Percentiles rank a stretch among this genome's conserved stretches.
These are phyloP conservation scores for Megalops atlanticus DNA, from an alignment of 2,113 vertebrate species.

Conservation along the genomic window DNA sequence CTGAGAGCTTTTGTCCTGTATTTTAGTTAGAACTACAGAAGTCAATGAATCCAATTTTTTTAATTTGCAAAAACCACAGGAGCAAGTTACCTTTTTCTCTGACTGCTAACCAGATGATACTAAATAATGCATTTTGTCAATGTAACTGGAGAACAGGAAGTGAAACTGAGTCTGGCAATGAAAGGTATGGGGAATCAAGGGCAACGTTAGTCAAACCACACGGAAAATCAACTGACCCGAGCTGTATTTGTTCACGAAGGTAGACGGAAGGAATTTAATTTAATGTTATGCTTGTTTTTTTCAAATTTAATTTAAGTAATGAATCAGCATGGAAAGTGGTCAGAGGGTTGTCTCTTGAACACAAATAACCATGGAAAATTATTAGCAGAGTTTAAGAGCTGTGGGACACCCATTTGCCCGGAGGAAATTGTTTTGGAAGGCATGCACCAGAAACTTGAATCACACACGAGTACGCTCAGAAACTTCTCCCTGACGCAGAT, in stretches of 20 bases:
- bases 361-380: not conserved
- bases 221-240: not conserved
- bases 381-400: not conserved
- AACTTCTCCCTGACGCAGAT: not conserved
- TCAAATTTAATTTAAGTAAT: slow-evolving; percentile 22
- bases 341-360: not conserved
- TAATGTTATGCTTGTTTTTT: slow-evolving; percentile 1
- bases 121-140: not conserved
- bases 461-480: not conserved
- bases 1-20: not conserved
- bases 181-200: not conserved
- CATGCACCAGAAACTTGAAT: not conserved
- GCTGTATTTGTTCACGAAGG: not conserved
- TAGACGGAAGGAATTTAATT: slow-evolving; percentile 10
- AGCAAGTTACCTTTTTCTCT: not conserved
- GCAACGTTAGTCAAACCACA: not conserved
- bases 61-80: not conserved
- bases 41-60: not conserved
- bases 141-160: not conserved
- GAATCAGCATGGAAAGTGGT: slow-evolving; percentile 19
- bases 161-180: not conserved
- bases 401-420: not conserved
- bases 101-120: not conserved
- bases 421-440: not conserved
- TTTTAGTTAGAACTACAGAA: not conserved